Percentiles rank a stretch among this genome's conserved stretches.
phyloP scores from a whole-genome alignment of 2,797 vertebrate genomes.

The Denticeps clupeoides region DNA sequence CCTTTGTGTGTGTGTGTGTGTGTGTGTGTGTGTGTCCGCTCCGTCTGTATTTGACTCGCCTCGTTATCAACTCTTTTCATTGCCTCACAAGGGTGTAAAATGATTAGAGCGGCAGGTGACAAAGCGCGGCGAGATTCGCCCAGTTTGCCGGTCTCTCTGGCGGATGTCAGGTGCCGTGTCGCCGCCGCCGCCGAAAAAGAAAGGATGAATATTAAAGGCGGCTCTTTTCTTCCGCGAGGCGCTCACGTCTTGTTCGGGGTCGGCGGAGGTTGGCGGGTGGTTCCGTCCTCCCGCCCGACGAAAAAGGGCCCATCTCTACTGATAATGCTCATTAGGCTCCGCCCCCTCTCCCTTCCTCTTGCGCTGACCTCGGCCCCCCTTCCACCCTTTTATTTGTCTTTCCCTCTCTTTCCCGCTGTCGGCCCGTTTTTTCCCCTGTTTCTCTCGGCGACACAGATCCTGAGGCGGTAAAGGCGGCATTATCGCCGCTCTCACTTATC shows the following conservation, averaged over 20 bases:
- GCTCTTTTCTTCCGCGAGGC: constrained; percentile 40
- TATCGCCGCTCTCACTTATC: constrained; percentile 57
- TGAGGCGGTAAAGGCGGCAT: constrained; percentile 54
- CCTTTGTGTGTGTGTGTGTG: not conserved
- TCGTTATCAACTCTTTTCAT: constrained; percentile 58
- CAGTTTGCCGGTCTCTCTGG: constrained; percentile 42
- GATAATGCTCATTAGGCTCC: constrained; percentile 18
- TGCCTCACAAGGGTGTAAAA: constrained; percentile 52
- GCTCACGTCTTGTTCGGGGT: constrained; percentile 42
- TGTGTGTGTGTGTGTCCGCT: constrained; percentile 8
- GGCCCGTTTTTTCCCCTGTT: not conserved
- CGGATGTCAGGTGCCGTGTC: constrained; percentile 51
- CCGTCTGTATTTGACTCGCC: constrained; percentile 54
- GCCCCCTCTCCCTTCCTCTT: not conserved
- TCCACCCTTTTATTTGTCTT: not conserved
- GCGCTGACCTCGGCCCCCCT: constrained; percentile 10
- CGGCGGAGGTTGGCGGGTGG: not conserved
- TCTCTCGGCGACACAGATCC: constrained; percentile 38
- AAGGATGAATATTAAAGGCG: constrained; percentile 43
- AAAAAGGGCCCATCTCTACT: constrained; percentile 27
- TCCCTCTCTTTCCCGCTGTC: not conserved
- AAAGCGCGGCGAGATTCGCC: constrained; percentile 56
- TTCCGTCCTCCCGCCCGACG: constrained; percentile 15
- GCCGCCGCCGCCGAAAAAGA: constrained; percentile 26
- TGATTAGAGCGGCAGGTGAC: constrained; percentile 63